Conservation (phyloP, 2,888 invertebrate genomes). For the Pristionchus maxplancki region DNA sequence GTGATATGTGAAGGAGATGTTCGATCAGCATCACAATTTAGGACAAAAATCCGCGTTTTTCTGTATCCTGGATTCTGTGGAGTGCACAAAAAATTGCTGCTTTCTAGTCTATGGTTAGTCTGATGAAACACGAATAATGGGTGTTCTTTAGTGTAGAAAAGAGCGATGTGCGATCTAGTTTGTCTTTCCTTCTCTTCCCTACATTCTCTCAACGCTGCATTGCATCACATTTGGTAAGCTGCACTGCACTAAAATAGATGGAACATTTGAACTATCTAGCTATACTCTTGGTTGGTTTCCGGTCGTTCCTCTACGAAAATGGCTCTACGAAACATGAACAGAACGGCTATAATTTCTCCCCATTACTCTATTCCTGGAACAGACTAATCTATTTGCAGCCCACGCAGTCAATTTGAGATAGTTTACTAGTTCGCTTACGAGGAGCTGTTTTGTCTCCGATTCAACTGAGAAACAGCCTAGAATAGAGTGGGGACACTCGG, state of each 20-base stretch:
- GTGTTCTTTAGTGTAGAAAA: not conserved
- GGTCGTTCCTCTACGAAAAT: too few relatives aligned
- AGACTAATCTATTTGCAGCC: not conserved
- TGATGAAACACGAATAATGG: not conserved
- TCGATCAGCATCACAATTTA: not conserved
- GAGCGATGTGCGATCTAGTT: slow-evolving; percentile 18
- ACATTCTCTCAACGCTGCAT: slow-evolving; percentile 9
- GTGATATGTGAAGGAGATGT: not conserved
- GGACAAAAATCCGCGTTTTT: not conserved
- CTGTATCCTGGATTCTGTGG: not conserved
- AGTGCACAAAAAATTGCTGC: not conserved
- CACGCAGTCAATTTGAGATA: not conserved
- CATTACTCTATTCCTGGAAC: not conserved
- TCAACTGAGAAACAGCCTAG: not conserved
- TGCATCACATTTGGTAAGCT: slow-evolving; percentile 26
- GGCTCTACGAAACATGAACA: not conserved
- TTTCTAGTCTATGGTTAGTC: not conserved
- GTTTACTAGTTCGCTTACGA: not conserved
- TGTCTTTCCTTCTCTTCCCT: not conserved
- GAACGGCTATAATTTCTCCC: not conserved
- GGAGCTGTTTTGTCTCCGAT: slow-evolving; percentile 9
- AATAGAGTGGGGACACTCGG: not conserved
- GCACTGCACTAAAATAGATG: not conserved
- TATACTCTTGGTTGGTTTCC: not conserved
- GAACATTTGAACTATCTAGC: not conserved